Percentiles rank a stretch among this genome's conserved stretches.
These are phyloP conservation scores for Chrysaora quinquecirrha DNA, from an alignment of 30 jellyfish, hydroid and myxozoan genomes.

Conservation along the genomic window DNA sequence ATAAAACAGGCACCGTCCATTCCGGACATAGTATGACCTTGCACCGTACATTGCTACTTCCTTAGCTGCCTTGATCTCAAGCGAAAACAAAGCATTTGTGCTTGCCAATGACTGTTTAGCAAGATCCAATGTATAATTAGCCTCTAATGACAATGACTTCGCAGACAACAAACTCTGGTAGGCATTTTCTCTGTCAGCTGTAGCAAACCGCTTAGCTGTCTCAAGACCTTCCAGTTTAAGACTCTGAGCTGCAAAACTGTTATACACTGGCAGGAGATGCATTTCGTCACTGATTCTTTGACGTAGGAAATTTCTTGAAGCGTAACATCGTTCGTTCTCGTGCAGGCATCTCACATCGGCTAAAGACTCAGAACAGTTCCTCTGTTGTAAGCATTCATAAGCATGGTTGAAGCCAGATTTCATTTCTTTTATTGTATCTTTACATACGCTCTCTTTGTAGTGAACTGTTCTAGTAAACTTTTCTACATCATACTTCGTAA, in stretches of 20 bases:
- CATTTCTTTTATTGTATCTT: constrained; percentile 12
- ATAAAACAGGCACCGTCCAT: constrained; percentile 22
- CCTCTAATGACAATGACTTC: neutral
- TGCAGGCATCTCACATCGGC: constrained; percentile 42
- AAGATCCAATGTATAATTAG: constrained; percentile 11
- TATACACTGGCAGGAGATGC: constrained; percentile 18
- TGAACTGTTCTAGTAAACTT: constrained; percentile 5
- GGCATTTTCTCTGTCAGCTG: constrained; percentile 28
- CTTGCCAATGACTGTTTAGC: constrained; percentile 30
- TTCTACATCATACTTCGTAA: constrained; percentile 13
- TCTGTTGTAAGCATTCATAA: constrained; percentile 43
- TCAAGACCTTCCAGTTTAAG: constrained; percentile 32
- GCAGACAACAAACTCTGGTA: constrained; percentile 18
- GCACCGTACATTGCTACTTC: constrained; percentile 9
- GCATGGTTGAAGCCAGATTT: constrained; percentile 44
- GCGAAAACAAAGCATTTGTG: constrained; percentile 15
- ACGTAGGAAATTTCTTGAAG: constrained; percentile 16
- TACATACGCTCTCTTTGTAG: constrained; percentile 41
- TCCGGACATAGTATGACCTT: neutral
- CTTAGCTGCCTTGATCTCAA: constrained; percentile 21
- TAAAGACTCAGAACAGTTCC: constrained; percentile 44
- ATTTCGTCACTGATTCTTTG: constrained; percentile 2
- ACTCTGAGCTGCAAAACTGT: constrained; percentile 20
- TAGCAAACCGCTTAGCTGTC: neutral
- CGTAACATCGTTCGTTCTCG: constrained; percentile 30